Conservation (phyloP, 2,797 vertebrate genomes). For the Platalea minor region DNA sequence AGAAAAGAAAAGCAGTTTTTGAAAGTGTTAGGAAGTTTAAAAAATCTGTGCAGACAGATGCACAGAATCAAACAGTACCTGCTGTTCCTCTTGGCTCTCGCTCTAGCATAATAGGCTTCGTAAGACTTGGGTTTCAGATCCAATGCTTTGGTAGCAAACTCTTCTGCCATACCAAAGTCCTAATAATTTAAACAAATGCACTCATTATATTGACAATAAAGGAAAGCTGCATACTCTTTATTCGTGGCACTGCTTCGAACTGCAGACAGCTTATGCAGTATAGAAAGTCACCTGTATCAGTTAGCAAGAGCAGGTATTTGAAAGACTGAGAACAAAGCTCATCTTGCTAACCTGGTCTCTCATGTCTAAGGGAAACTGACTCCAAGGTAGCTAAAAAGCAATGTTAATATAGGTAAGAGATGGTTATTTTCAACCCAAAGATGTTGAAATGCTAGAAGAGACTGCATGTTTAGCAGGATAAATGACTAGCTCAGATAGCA, state of each 20-base stretch:
- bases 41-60: not conserved
- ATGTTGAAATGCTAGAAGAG: not conserved
- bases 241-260: not conserved
- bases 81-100: constrained; percentile 97
- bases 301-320: not conserved
- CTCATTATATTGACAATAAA: rapidly evolving
- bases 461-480: not conserved
- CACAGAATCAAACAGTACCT: constrained; percentile 77
- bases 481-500: not conserved
- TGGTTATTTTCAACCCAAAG: not conserved
- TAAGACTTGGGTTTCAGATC: constrained; percentile 97
- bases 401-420: not conserved
- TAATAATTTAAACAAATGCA: constrained; percentile 23
- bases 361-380: not conserved
- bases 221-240: not conserved
- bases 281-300: not conserved
- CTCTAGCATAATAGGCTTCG: constrained; percentile 96
- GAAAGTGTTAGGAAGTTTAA: not conserved
- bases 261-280: not conserved
- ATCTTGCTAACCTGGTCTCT: not conserved
- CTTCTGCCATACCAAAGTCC: constrained; percentile 99
- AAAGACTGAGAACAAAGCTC: not conserved
- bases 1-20: not conserved
- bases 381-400: not conserved
- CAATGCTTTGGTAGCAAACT: constrained; percentile 96